Conservation (phyloP, 2,797 vertebrate genomes). For the Phalanger gymnotis region DNA sequence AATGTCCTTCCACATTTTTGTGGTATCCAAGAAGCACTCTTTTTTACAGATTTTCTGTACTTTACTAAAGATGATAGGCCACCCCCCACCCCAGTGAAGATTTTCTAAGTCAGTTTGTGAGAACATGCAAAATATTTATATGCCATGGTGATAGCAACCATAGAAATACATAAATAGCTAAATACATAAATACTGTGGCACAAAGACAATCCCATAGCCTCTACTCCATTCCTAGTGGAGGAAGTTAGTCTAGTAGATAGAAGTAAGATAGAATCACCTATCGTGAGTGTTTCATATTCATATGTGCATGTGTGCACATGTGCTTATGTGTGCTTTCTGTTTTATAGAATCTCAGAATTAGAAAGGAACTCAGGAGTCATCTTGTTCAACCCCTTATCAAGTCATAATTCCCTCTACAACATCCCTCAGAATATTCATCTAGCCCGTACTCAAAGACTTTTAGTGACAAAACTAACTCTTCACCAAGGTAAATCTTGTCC, state of each 20-base stretch:
- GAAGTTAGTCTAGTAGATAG: neutral
- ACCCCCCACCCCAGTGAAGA: neutral
- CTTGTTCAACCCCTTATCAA: neutral
- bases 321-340: neutral
- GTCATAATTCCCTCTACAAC: neutral
- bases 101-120: conserved; percentile 7
- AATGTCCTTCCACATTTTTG: neutral
- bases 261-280: neutral
- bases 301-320: conserved; percentile 4
- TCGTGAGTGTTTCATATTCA: neutral
- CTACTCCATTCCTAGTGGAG: neutral
- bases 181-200: neutral
- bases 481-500: neutral
- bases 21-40: neutral
- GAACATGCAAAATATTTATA: neutral
- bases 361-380: neutral
- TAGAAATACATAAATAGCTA: conserved; percentile 27
- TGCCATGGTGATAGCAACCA: conserved; percentile 6
- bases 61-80: neutral
- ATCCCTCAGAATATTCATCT: neutral
- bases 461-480: neutral
- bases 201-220: neutral
- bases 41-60: neutral
- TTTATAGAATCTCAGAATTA: neutral
- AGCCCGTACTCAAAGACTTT: neutral